Evolutionary conservation across 1,140 invertebrate species (phyloP), one percentile per base, ranked within the genome.

Genomic region (Leguminivora glycinivorella): DNA sequence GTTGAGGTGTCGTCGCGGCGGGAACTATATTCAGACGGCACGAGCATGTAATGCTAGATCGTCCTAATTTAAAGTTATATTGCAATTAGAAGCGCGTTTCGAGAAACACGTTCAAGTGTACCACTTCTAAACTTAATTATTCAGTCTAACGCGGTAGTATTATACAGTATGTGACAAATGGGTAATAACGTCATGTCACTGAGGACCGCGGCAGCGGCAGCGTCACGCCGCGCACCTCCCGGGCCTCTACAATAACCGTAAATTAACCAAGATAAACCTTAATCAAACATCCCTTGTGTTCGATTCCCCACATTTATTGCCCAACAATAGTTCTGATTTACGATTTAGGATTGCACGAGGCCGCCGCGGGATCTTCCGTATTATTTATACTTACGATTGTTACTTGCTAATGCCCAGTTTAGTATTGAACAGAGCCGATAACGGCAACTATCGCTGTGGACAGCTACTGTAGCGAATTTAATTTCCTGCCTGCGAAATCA

Each of bases 291-390:
- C 81, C 83, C 81, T 82, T 81, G 82, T 84, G 82, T 83, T 87
- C 83, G 76, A 85, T 86, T 79, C 73, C 72, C 72, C 73, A 71
- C 83, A 82, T 89, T 90, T 87, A 88, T 85, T 88, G 79, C 79
- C 72, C 74, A 85, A 89, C 87, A 90, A 90, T 89, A 89, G 85
- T 88, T 86, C 80, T 89, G 83, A 90, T 90, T 90, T 90, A 90
- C 82, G 88, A 82, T 84, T 85, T 80, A 81, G 77, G 76, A 80
- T 80, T 82, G 78, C 77, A 81, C 77, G 75, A 69, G 72, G 78
- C 76, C 76, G 74, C 75, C 70, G 66, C 73, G 75, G 79, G 77
- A 83, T 86, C 83, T 78, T 81, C 76, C 72, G 34, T 73, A 75
- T 86, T 86, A 87, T 83, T 85, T 85, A 83, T 83, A 79, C 74